Base-by-base conservation (phyloP, 1,140 invertebrate genomes). In the Heliconius himera region DNA sequence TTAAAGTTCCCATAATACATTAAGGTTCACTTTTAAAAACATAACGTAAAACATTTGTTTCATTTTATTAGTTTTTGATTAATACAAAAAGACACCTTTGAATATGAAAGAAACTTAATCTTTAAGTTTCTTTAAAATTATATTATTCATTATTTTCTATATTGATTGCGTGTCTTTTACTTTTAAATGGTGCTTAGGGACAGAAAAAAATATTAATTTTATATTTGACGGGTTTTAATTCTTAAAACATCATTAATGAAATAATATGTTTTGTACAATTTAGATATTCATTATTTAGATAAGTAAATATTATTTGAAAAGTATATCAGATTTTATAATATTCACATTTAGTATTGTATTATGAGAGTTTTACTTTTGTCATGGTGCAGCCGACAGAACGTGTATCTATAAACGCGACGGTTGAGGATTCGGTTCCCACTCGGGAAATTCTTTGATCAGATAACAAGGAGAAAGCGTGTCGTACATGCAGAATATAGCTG, bases 91-190 rank as follows among this genome's bases (percentile, higher is more conserved):
- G 41, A 3, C 41, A 16, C 41, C 41, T 46, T 16, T 16, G 13
- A 3, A 16, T 46, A 46, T 46, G 13, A 46, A 46, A 46, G 1
- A 46, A 36, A 36, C 33, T 36, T 36, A 36, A 6, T 36, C 33
- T 36, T 46, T 46, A 46, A 16, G 13, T 16, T 54, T n/a, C 20
- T 54, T 54, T 54, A 20, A 54, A 20, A 54, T 54, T n/a, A 26
- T 9, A 9, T 60, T 26, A 26, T 36, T 36, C 0, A 29, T 16
- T 13, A 16, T 29, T 13, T n/a, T 26, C 11, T 26, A 26, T 66
- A 66, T 66, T 60, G n/a, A 22, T n/a, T 60, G n/a, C 20, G n/a
- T 60, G 54, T 60, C 54, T 60, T 60, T 60, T 22, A n/a, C 54
- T 60, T 60, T 60, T 22, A n/a, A 60, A 29, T 66, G 60, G 60